Evolutionary conservation across 2,888 invertebrate species (phyloP), one percentile per base, ranked within the genome.

Genomic region (Protodeltote pygarga): DNA sequence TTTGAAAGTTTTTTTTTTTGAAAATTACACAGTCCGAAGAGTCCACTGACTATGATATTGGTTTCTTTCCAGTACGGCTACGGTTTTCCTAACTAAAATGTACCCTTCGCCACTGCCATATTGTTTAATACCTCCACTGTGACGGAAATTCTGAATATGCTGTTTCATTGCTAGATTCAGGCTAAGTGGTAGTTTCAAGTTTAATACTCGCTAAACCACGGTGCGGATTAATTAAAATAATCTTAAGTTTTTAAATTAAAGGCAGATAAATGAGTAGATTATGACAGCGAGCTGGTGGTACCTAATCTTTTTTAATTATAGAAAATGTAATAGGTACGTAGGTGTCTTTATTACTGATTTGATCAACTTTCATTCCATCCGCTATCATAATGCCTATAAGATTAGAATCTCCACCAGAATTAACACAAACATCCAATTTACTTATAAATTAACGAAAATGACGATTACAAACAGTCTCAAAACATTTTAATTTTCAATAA

Each of bases 121-220:
- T 51, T 54, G 32, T 45, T 51, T 48, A 57, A 49, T 21, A 55
- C 66, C 64, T 67, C 64, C 69, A 59, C 64, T 49, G 35, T 16
- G 9, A 41, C 25, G 27, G 25, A 21, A 31, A 27, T 45, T 52
- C 9, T 23, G 15, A 16, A 33, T 31, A 21, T 28, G 44, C 44
- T 39, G 42, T 44, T 47, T 51, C 62, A 60, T 63, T 23, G 21
- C 25, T 35, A 34, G 13, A 41, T 51, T 33, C 35, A 11, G 40
- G 40, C 39, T 39, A 44, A 58, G 51, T 40, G 28, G 5, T 28
- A 4, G 17, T 16, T 32, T 35, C 14, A 20, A 35, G 11, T n/a
- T 13, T 9, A 39, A 10, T 3, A 23, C 39, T 41, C 5, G 19
- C 9, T 33, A 9, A 15, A 37, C 35, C 5, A 28, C 28, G n/a